A percentile compares a stretch with the other conserved stretches of the same genome.
These are phyloP conservation scores for Drosophila prosaltans DNA, from an alignment of 1,140 invertebrate genomes.

Conservation along the genomic window DNA sequence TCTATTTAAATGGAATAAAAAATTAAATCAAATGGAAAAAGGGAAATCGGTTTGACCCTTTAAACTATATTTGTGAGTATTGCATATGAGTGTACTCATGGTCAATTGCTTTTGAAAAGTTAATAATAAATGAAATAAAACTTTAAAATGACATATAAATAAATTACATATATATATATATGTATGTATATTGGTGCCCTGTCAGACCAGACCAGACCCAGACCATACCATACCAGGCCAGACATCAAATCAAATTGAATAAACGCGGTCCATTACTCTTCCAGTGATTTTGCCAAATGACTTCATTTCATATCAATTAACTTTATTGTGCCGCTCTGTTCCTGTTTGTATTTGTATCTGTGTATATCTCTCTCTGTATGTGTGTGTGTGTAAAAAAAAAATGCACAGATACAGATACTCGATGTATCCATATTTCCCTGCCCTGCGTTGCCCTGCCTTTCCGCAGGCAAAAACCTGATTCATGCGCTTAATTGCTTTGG, in stretches of 20 bases:
- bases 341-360: slow-evolving; percentile 11
- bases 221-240: slow-evolving; percentile 21
- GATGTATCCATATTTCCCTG: slow-evolving; percentile 39
- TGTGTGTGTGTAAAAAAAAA: slow-evolving; percentile 51
- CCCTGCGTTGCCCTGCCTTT: slow-evolving; percentile 52
- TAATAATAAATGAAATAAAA: slow-evolving; percentile 46
- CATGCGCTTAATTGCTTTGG: slow-evolving; percentile 81
- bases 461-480: slow-evolving; percentile 77
- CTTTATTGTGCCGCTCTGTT: slow-evolving; percentile 65
- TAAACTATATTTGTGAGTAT: slow-evolving; percentile 8
- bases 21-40: background rate
- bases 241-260: slow-evolving; percentile 79
- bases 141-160: slow-evolving; percentile 31
- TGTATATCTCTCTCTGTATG: slow-evolving; percentile 26
- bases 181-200: slow-evolving; percentile 32
- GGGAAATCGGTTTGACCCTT: background rate
- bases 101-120: slow-evolving; percentile 65
- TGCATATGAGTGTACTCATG: slow-evolving; percentile 42
- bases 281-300: slow-evolving; percentile 82
- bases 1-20: background rate
- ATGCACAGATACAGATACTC: slow-evolving; percentile 37
- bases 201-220: slow-evolving; percentile 10
- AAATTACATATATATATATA: slow-evolving; percentile 16
- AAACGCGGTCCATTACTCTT: slow-evolving; percentile 76
- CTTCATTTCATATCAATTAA: slow-evolving; percentile 83